phyloP scores from a whole-genome alignment of 2,113 vertebrate genomes.

The Vimba vimba region DNA sequence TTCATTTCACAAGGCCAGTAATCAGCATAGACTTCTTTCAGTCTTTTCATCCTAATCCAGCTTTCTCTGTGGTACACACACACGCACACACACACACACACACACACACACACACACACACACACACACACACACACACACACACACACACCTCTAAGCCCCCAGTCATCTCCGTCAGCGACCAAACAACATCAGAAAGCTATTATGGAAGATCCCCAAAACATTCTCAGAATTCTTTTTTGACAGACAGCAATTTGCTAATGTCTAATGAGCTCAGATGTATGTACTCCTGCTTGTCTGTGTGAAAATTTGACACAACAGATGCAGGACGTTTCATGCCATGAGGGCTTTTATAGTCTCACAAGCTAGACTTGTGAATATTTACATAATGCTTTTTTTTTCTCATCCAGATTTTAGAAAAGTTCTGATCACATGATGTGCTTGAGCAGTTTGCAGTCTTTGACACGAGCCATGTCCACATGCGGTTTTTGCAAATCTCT shows the following conservation, averaged over 20 bases:
- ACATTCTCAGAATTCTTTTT: constrained; percentile 54
- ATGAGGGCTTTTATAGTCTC: background rate
- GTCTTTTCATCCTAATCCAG: constrained; percentile 56
- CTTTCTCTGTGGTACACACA: constrained; percentile 29
- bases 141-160: constrained; percentile 20
- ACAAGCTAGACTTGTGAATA: background rate
- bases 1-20: constrained; percentile 21
- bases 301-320: background rate
- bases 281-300: background rate
- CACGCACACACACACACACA: too few relatives aligned
- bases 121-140: too few relatives aligned
- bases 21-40: constrained; percentile 59
- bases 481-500: background rate
- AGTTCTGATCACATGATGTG: background rate
- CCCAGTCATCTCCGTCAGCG: constrained; percentile 31
- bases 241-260: constrained; percentile 55
- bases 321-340: background rate
- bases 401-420: background rate
- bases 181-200: constrained; percentile 45
- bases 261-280: constrained; percentile 33
- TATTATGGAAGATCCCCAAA: constrained; percentile 58
- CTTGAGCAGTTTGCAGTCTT: background rate
- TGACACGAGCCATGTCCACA: background rate
- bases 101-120: too few relatives aligned
- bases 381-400: background rate